Evolutionary conservation across 2,888 invertebrate species (phyloP), one percentile per base, ranked within the genome.

Genomic region (Eueremaeus valkanovi): DNA sequence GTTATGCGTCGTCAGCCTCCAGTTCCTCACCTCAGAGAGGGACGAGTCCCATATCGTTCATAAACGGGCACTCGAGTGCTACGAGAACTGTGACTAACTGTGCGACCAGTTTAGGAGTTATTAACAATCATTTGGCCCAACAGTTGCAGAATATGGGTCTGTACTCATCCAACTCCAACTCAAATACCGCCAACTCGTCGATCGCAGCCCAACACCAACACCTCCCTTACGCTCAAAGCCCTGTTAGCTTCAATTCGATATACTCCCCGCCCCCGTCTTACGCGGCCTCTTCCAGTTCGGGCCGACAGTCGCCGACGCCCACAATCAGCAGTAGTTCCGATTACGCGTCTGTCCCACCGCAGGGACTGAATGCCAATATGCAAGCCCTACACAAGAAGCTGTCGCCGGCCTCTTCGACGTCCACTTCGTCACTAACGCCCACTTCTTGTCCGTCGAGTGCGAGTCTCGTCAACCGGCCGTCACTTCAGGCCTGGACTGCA

Each of bases 61-160:
- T 66, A 21, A 66, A 66, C 40, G 88, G 88, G 61, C 85, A 90
- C 45, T 89, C 88, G 81, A 42, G 21, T 33, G 61, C 51, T 3
- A 31, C 61, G 36, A n/a, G 27, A n/a, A 58, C 29, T 61, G 66
- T 11, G n/a, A 21, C 36, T 5, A 66, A 66, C 40, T 66, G 66
- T 66, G 9, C 66, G 18, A 36, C 66, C 3, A 66, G 36, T 36
- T 31, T 66, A 13, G 21, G n/a, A 6, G 61, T 31, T 31, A 61
- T 61, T 29, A 29, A 29, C 33, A 61, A 33, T n/a, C 79, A 79
- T 83, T 86, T 94, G 73, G 87, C 90, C 74, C 93, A 93, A 83
- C 93, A 93, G 83, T 91, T 94, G 85, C 93, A 93, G 84, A 92
- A 92, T 31, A 86, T 93, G 78, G 90, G 88, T 82, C 87, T 93